These are phyloP conservation scores for Nebria ingens DNA, from an alignment of 1,140 invertebrate species.

Conservation along the genomic window DNA sequence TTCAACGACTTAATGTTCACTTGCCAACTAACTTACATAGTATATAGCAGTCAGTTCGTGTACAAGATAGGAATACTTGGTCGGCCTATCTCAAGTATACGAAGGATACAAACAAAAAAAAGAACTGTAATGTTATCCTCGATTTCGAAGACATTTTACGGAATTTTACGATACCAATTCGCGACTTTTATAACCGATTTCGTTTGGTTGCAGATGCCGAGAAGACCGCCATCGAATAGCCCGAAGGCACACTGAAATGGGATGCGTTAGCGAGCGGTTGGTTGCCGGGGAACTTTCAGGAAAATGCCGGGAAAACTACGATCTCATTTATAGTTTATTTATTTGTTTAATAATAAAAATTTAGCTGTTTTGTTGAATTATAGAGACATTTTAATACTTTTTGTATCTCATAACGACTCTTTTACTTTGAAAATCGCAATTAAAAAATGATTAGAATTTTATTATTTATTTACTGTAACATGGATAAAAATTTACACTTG, in stretches of 20 bases:
- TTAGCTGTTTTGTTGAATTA: too few species aligned
- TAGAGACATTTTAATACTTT: too few species aligned
- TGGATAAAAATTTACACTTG: too few species aligned
- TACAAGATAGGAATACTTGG: too few species aligned
- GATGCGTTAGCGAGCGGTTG: neutral
- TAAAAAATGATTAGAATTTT: too few species aligned
- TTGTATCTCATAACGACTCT: too few species aligned
- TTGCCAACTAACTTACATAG: constrained; percentile 6
- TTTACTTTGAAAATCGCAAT: too few species aligned
- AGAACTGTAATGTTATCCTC: too few species aligned
- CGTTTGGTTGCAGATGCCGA: constrained; percentile 1
- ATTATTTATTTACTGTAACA: too few species aligned
- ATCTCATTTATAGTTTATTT: neutral
- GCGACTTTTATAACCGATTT: neutral
- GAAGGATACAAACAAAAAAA: too few species aligned
- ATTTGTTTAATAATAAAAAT: too few species aligned
- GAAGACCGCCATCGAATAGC: neutral
- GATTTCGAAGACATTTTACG: neutral
- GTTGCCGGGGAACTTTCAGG: neutral
- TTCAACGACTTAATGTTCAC: neutral
- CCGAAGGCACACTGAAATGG: neutral
- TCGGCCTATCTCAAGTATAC: too few species aligned
- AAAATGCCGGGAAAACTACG: neutral
- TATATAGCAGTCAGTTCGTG: neutral
- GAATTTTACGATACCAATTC: constrained; percentile 7